phyloP scores from a whole-genome alignment of 2,797 vertebrate species.

The Pseudotriccus pelzelni region DNA sequence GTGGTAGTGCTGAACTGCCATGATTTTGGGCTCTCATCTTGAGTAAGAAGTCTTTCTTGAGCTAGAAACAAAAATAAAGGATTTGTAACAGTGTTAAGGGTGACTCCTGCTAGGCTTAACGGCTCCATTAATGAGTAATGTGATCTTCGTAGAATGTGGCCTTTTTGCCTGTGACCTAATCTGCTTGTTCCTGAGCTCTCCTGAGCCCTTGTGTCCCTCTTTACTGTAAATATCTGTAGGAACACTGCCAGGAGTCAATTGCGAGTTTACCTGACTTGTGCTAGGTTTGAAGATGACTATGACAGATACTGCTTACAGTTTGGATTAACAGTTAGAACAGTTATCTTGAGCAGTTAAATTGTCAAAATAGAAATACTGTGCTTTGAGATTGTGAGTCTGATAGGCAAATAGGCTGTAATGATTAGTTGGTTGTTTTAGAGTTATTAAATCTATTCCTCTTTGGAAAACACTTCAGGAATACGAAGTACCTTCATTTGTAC shows the following conservation, averaged over 20 bases:
- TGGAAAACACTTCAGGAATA: not conserved
- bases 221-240: not conserved
- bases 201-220: not conserved
- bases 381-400: not conserved
- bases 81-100: not conserved
- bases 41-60: not conserved
- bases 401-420: not conserved
- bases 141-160: not conserved
- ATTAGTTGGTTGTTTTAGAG: not conserved
- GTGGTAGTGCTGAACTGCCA: not conserved
- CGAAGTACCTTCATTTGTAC: not conserved
- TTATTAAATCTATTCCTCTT: not conserved
- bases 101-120: not conserved
- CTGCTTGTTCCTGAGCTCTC: not conserved
- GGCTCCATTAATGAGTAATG: not conserved
- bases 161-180: not conserved
- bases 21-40: not conserved
- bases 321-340: not conserved
- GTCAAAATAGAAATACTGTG: not conserved
- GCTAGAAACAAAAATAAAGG: not conserved
- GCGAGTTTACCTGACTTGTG: not conserved
- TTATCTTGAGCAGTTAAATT: not conserved
- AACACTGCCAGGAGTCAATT: not conserved
- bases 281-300: not conserved
- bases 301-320: not conserved